phyloP scores from a whole-genome alignment of 2,888 invertebrate genomes.

The Lagria hirta region DNA sequence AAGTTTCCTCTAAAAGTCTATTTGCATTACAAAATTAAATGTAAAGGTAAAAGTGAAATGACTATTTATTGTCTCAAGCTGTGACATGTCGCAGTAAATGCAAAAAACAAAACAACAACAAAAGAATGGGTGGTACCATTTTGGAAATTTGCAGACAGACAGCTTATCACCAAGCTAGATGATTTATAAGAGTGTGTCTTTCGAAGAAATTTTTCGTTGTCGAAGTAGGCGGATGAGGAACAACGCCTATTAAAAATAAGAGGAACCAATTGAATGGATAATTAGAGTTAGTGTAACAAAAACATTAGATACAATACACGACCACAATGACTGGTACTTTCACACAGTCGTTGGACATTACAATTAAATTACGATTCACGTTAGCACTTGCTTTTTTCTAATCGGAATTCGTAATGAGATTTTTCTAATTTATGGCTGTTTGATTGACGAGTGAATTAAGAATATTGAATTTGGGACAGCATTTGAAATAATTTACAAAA shows the following conservation, averaged over 20 bases:
- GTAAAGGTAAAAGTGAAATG: constrained; percentile 7
- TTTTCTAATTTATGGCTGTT: constrained; percentile 15
- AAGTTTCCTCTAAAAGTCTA: no score
- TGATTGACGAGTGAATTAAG: constrained; percentile 19
- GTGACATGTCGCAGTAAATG: no score
- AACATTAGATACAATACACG: constrained; percentile 17
- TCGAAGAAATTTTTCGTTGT: constrained; percentile 18
- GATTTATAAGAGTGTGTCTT: constrained; percentile 11
- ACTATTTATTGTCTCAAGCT: constrained; percentile 1
- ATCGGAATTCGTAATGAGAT: constrained; percentile 17
- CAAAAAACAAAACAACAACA: constrained; percentile 16
- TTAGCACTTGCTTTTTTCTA: constrained; percentile 15
- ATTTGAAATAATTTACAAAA: constrained; percentile 7
- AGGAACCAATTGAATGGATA: constrained; percentile 21
- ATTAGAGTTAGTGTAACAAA: constrained; percentile 20
- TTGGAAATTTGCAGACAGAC: constrained; percentile 12
- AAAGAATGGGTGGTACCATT: constrained; percentile 9
- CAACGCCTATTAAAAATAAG: constrained; percentile 14
- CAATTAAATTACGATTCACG: constrained; percentile 22
- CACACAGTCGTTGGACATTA: constrained; percentile 21
- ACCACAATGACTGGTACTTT: constrained; percentile 22
- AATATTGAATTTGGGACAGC: constrained; percentile 9
- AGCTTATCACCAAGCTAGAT: constrained; percentile 14
- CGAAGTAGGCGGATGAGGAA: constrained; percentile 18
- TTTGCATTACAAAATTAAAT: no score